phyloP scores from a whole-genome alignment of 2,797 vertebrate genomes.

The Chromis chromis region DNA sequence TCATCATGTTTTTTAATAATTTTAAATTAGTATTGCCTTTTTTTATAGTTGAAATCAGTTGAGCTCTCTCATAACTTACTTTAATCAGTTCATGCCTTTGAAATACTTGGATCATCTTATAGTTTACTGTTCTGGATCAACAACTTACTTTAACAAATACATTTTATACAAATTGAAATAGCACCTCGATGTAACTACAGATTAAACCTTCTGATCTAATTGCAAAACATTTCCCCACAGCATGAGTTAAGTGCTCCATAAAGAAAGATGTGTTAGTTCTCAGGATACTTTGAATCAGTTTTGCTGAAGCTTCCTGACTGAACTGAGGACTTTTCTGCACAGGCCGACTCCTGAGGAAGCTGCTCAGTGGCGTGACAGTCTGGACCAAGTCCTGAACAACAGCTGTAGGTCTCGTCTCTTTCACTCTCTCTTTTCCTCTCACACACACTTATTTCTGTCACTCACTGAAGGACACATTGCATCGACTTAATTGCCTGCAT shows the following conservation, averaged over 20 bases:
- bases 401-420: slow-evolving; percentile 86
- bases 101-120: background rate
- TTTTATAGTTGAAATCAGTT: background rate
- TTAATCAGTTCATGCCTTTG: background rate
- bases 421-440: background rate
- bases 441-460: background rate
- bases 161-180: background rate
- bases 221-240: background rate
- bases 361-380: slow-evolving; percentile 92
- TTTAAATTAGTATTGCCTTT: no score
- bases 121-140: background rate
- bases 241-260: background rate
- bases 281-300: background rate
- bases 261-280: background rate
- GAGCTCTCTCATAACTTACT: background rate
- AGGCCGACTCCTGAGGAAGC: slow-evolving; percentile 90
- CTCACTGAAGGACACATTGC: background rate
- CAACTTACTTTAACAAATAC: background rate
- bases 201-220: background rate
- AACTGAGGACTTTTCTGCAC: slow-evolving; percentile 33
- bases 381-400: slow-evolving; percentile 93
- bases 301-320: slow-evolving; percentile 2
- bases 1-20: background rate
- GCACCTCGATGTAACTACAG: background rate
- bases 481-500: background rate